Evolutionary conservation across 2,888 invertebrate species (phyloP), one percentile per base, ranked within the genome.

Genomic region (Lepidocyrtoides sp.): DNA sequence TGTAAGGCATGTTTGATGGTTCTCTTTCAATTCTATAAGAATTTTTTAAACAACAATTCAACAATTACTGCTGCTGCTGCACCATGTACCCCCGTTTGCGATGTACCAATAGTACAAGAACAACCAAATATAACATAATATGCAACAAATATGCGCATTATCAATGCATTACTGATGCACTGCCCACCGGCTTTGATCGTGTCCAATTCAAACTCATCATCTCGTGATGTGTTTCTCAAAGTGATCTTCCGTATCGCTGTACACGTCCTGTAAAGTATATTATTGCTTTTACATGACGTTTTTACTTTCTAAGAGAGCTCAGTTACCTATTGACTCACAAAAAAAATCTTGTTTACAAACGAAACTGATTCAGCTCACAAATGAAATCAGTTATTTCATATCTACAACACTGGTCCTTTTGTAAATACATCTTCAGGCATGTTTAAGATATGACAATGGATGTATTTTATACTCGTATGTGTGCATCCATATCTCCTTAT

Each of bases 161-260:
- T 26, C 12, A 23, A 14, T 48, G 26, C 60, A 23, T 8, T 14
- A 32, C 17, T 12, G 48, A 14, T 48, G 48, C 54, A 69, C 66
- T 85, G 75, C 75, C 85, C 85, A 85, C 85, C 85, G 85, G 85
- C 85, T 85, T 75, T 54, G 75, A 85, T 85, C 85, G 85, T 85
- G 85, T 75, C 26, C 85, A 57, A 85, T 60, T 85, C 54, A 66
- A 75, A 26, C 54, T 75, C 82, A 60, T 82, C 82, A 60, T 60
- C 2, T 87, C 48, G 36, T 63, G 60, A 79, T 79, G 85, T 60
- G 75, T 66, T 72, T 75, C n/a, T 75, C 51, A 85, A 75, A 75
- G 57, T 26, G 57, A 72, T 85, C 85, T 85, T 85, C 77, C 86
- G 86, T 86, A 86, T 86, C 63, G 36, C 44, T 57, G 20, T 51